Conservation (phyloP, 2,797 vertebrate species). For the Semotilus atromaculatus region DNA sequence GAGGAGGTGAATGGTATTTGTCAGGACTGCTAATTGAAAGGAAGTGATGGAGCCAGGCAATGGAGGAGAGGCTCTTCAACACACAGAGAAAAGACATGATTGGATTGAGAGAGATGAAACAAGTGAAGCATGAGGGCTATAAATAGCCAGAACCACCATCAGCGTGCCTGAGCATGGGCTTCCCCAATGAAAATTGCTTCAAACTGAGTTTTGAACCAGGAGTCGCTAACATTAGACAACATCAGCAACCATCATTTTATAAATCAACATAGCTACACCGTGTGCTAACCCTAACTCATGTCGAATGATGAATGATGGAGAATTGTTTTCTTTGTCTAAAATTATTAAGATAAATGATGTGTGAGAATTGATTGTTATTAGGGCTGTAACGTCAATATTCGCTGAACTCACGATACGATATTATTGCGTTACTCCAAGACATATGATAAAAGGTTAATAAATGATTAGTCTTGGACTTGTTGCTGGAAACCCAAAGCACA, state of each 20-base stretch:
- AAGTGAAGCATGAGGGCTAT: constrained; percentile 12
- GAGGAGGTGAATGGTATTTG: constrained; percentile 73
- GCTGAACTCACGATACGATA: too few species aligned
- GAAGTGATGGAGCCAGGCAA: constrained; percentile 74
- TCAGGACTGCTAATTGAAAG: constrained; percentile 82
- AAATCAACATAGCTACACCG: background rate
- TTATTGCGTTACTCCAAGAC: too few species aligned
- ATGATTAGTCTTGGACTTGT: too few species aligned
- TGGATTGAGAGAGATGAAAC: constrained; percentile 35
- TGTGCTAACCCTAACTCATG: too few species aligned
- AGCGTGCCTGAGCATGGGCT: background rate
- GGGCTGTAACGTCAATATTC: too few species aligned
- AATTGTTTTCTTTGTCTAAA: background rate
- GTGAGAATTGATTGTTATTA: background rate
- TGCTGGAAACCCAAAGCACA: too few species aligned
- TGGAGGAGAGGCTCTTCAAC: constrained; percentile 2
- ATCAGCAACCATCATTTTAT: background rate
- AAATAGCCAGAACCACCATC: constrained; percentile 37
- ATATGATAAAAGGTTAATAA: too few species aligned
- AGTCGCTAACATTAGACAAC: background rate
- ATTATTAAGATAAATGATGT: background rate
- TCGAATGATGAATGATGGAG: background rate
- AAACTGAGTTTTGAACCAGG: background rate
- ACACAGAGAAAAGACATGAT: constrained; percentile 36
- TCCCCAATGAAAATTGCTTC: background rate